Conservation (phyloP, 2,113 vertebrate species). For the Clupea harengus region DNA sequence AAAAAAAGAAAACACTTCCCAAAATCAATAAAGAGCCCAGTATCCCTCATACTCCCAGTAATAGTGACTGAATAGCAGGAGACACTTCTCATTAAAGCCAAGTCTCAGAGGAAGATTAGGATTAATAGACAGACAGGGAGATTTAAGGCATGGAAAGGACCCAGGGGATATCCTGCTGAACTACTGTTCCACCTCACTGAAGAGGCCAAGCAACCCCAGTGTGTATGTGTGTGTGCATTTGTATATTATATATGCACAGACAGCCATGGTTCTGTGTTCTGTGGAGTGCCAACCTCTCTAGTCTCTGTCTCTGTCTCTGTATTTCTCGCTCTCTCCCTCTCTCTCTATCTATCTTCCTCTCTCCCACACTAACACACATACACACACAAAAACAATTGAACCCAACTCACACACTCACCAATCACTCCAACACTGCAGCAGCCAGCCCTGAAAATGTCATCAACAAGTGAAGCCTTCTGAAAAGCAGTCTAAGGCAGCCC, state of each 20-base stretch:
- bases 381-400: no score
- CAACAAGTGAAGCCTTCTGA: no score
- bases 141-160: background rate
- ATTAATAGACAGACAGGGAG: slow-evolving; percentile 23
- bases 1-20: slow-evolving; percentile 34
- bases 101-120: slow-evolving; percentile 29
- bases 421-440: no score
- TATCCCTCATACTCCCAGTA: slow-evolving; percentile 35
- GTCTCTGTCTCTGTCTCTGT: no score
- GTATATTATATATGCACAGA: background rate
- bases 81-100: slow-evolving; percentile 36
- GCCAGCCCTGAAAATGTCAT: no score
- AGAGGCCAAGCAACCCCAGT: background rate
- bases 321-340: no score
- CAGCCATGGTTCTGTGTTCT: no score
- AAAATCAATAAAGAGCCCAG: slow-evolving; percentile 45
- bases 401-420: no score
- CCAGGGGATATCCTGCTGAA: background rate
- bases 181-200: background rate
- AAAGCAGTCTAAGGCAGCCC: no score
- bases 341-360: no score
- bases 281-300: no score
- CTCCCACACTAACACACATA: no score
- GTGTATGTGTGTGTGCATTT: slow-evolving; percentile 12
- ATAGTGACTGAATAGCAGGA: slow-evolving; percentile 27